Conservation (phyloP, 2,888 invertebrate species). For the Thymelicus acteon region DNA sequence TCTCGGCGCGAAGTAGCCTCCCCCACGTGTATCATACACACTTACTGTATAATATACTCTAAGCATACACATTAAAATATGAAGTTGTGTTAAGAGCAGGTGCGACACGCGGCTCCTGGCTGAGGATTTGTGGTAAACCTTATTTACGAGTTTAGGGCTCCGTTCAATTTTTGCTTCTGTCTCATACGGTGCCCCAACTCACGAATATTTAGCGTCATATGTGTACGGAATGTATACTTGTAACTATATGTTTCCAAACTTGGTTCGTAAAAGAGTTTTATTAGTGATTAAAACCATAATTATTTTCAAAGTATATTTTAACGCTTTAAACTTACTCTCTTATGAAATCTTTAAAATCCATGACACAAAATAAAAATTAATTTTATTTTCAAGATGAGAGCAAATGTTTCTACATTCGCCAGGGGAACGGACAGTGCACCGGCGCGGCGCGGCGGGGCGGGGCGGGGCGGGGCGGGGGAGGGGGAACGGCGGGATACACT, state of each 20-base stretch:
- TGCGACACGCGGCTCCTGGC: constrained; percentile 66
- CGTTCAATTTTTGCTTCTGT: constrained; percentile 38
- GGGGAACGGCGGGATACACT: constrained; percentile 45
- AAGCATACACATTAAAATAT: constrained; percentile 76
- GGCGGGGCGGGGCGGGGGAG: too few species aligned
- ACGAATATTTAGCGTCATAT: too few species aligned
- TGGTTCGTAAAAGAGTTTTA: too few species aligned
- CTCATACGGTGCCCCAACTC: background rate
- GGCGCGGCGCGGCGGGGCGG: constrained; percentile 35
- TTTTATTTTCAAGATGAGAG: constrained; percentile 3
- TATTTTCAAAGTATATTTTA: too few species aligned
- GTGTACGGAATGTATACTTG: too few species aligned
- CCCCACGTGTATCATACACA: constrained; percentile 54
- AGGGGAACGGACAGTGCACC: constrained; percentile 49
- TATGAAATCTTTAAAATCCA: background rate
- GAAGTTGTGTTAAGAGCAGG: constrained; percentile 70
- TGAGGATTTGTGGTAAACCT: constrained; percentile 71
- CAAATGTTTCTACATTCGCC: constrained; percentile 2
- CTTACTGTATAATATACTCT: too few species aligned
- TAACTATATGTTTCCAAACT: too few species aligned
- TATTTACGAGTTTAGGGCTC: constrained; percentile 58
- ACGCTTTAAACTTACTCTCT: too few species aligned
- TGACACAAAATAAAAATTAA: background rate
- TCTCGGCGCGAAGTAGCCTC: constrained; percentile 37
- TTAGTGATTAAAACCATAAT: too few species aligned